A percentile compares a stretch with the other conserved stretches of the same genome.
Conservation (phyloP, 2,113 vertebrate species). For the Halichoeres trimaculatus region DNA sequence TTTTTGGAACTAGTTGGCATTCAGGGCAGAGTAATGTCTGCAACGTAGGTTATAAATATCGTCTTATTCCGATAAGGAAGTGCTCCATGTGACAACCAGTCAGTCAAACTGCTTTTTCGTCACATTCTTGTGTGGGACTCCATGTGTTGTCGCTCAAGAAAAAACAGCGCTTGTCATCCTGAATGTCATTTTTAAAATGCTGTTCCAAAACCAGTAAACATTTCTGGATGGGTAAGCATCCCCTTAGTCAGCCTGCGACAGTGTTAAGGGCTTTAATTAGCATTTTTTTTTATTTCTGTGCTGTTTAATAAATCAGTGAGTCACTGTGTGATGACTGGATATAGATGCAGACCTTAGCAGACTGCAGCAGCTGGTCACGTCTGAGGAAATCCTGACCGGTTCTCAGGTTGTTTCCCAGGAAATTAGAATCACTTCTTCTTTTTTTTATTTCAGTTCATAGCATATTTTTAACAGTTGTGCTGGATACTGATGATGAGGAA, state of each 20-base stretch:
- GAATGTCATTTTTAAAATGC: slow-evolving; percentile 7
- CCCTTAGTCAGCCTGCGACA: slow-evolving; percentile 17
- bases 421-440: slow-evolving; percentile 12
- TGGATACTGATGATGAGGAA: slow-evolving; percentile 41
- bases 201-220: slow-evolving; percentile 4
- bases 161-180: background rate
- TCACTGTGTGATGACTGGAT: slow-evolving; percentile 7
- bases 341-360: slow-evolving; percentile 25
- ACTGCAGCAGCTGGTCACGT: slow-evolving; percentile 16
- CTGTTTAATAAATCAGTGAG: slow-evolving; percentile 42
- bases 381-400: slow-evolving; percentile 46
- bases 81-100: background rate
- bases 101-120: background rate
- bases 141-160: background rate
- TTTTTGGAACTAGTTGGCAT: background rate
- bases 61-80: background rate
- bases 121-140: background rate
- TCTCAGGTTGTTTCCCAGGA: slow-evolving; percentile 17
- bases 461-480: background rate
- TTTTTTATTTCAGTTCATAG: background rate
- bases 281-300: background rate
- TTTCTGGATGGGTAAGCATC: background rate
- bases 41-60: background rate
- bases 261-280: slow-evolving; percentile 23
- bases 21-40: background rate